These are phyloP conservation scores for Triplophysa tibetana DNA, from an alignment of 2,113 vertebrate genomes.

Conservation along the genomic window DNA sequence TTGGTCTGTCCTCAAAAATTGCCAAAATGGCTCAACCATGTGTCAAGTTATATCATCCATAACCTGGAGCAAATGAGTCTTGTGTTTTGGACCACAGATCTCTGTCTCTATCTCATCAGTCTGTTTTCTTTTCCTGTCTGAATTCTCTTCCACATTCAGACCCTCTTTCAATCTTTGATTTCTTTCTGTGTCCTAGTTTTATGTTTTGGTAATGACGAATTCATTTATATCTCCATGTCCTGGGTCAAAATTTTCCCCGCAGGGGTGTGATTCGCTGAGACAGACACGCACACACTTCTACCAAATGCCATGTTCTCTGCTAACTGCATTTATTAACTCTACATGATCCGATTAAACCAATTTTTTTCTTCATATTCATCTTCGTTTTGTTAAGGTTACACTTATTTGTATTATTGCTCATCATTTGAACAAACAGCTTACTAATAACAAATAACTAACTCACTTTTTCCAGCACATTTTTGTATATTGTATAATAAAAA, in stretches of 20 bases:
- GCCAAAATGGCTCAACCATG: background rate
- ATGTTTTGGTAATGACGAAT: constrained; percentile 14
- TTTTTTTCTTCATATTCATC: background rate
- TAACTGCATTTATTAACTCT: background rate
- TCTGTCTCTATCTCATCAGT: constrained; percentile 22
- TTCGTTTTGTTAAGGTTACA: background rate
- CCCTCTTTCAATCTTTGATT: constrained; percentile 1
- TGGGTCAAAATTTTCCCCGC: constrained; percentile 35
- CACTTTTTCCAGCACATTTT: too few relatives aligned
- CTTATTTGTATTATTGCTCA: background rate
- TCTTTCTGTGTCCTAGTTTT: background rate
- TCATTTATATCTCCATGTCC: constrained; percentile 42
- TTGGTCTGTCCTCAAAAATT: constrained; percentile 17
- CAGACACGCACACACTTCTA: constrained; percentile 10
- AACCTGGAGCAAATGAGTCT: constrained; percentile 46
- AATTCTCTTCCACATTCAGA: constrained; percentile 7
- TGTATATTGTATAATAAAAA: too few relatives aligned
- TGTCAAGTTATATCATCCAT: constrained; percentile 36
- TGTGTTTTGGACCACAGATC: constrained; percentile 32
- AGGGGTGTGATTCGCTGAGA: constrained; percentile 29
- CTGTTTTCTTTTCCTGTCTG: background rate
- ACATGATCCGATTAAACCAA: background rate
- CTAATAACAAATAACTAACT: too few relatives aligned
- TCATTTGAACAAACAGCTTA: too few relatives aligned
- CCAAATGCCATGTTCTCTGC: background rate